Evolutionary conservation across 2,797 vertebrate species (phyloP).

Genomic region (Coregonus sp.): DNA sequence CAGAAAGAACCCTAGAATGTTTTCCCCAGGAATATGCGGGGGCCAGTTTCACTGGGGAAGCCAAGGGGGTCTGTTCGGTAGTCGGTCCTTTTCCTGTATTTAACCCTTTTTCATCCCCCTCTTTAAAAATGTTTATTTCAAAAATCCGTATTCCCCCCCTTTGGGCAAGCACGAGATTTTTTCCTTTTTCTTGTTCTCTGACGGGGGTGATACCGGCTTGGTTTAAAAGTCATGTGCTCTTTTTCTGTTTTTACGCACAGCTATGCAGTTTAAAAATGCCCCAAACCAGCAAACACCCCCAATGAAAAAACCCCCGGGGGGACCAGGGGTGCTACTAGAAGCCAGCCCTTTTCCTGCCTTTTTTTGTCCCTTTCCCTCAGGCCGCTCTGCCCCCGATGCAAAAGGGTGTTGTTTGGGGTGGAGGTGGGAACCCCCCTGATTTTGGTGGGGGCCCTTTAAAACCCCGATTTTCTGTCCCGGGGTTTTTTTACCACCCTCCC

Average conservation of each 20-base stretch:
- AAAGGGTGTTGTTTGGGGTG: neutral
- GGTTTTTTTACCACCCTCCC: neutral
- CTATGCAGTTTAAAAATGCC: slow-evolving; percentile 92
- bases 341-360: slow-evolving; percentile 86
- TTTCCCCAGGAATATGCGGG: slow-evolving; percentile 28
- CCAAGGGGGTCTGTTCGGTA: neutral
- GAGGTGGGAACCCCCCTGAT: neutral
- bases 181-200: slow-evolving; percentile 68
- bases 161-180: slow-evolving; percentile 72
- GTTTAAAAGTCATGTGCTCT: slow-evolving; percentile 83
- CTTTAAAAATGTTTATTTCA: neutral
- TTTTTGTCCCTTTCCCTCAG: slow-evolving; percentile 41
- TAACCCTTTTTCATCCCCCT: neutral
- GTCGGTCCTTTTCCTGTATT: neutral
- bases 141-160: neutral
- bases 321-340: slow-evolving; percentile 87
- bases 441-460: neutral
- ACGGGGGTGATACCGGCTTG: slow-evolving; percentile 80
- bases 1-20: neutral
- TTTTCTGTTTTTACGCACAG: slow-evolving; percentile 83
- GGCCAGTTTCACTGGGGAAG: neutral
- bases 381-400: neutral
- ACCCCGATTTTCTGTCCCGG: neutral
- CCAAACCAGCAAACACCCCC: slow-evolving; percentile 88
- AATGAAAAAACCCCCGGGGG: slow-evolving; percentile 86